Conservation (phyloP, 1,140 invertebrate genomes). For the Drosophila setifemur region DNA sequence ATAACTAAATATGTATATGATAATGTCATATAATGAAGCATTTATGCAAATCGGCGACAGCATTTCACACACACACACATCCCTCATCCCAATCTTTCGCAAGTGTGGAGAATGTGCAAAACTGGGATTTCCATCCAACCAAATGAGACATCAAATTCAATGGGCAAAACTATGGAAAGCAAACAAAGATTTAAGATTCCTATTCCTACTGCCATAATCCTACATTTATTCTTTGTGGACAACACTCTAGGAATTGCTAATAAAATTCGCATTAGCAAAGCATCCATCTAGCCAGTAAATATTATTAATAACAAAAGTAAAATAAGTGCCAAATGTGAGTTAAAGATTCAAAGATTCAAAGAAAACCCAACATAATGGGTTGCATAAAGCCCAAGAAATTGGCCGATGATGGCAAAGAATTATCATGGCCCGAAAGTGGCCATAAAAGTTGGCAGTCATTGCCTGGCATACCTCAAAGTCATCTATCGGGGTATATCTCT, state of each 20-base stretch:
- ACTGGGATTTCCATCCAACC: background rate
- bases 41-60: slow-evolving; percentile 60
- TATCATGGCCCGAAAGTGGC: background rate
- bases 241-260: slow-evolving; percentile 5
- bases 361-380: background rate
- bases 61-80: slow-evolving; percentile 26
- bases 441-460: slow-evolving; percentile 11
- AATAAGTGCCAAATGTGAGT: background rate
- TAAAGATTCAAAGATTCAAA: too few relatives aligned
- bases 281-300: too few relatives aligned
- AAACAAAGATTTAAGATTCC: too few relatives aligned
- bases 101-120: background rate
- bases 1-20: slow-evolving; percentile 42
- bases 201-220: too few relatives aligned
- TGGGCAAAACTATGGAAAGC: background rate
- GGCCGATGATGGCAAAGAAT: background rate
- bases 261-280: background rate
- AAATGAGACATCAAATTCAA: slow-evolving; percentile 6
- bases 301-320: background rate
- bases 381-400: background rate
- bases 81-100: background rate
- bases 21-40: slow-evolving; percentile 61
- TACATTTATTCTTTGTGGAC: too few relatives aligned
- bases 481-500: slow-evolving; percentile 8
- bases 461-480: slow-evolving; percentile 2